A percentile compares a stretch with the other conserved stretches of the same genome.
Conservation (phyloP, 2,888 invertebrate species). For the Lypha dubia region DNA sequence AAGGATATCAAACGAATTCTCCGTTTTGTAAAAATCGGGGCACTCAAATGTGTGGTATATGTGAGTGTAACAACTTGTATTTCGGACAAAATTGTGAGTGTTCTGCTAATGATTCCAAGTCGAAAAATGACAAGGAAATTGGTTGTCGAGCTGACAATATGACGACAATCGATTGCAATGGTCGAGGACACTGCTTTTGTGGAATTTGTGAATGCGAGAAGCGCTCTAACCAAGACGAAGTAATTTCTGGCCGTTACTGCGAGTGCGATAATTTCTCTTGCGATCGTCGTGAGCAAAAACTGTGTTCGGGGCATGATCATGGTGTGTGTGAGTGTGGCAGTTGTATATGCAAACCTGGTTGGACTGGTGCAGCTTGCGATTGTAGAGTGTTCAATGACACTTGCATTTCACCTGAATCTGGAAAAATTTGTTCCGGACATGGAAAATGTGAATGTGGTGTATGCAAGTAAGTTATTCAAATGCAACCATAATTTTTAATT, state of each 20-base stretch:
- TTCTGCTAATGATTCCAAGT: slow-evolving; percentile 83
- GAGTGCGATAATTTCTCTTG: slow-evolving; percentile 99
- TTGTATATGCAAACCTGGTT: slow-evolving; percentile 91
- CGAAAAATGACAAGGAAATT: slow-evolving; percentile 76
- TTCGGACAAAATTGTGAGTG: slow-evolving; percentile 97
- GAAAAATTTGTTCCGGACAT: slow-evolving; percentile 90
- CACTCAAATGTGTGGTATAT: slow-evolving; percentile 94
- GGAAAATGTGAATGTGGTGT: slow-evolving; percentile 96
- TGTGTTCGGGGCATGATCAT: slow-evolving; percentile 92
- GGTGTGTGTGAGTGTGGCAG: slow-evolving; percentile 95
- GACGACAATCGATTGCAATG: slow-evolving; percentile 87
- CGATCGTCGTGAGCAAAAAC: slow-evolving; percentile 90
- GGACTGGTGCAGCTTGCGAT: slow-evolving; percentile 93
- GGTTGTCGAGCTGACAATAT: slow-evolving; percentile 89
- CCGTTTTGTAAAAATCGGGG: slow-evolving; percentile 89
- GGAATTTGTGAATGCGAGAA: slow-evolving; percentile 90
- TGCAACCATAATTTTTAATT: background rate
- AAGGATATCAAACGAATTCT: slow-evolving; percentile 86
- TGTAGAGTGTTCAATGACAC: slow-evolving; percentile 90
- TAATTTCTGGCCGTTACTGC: slow-evolving; percentile 90
- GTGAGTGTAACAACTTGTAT: slow-evolving; percentile 90
- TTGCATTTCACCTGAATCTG: slow-evolving; percentile 89
- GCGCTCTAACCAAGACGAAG: slow-evolving; percentile 87
- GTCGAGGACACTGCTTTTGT: slow-evolving; percentile 91
- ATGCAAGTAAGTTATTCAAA: slow-evolving; percentile 85